Evolutionary conservation across 2,797 vertebrate species (phyloP).

Genomic region (Acipenser oxyrinchus): DNA sequence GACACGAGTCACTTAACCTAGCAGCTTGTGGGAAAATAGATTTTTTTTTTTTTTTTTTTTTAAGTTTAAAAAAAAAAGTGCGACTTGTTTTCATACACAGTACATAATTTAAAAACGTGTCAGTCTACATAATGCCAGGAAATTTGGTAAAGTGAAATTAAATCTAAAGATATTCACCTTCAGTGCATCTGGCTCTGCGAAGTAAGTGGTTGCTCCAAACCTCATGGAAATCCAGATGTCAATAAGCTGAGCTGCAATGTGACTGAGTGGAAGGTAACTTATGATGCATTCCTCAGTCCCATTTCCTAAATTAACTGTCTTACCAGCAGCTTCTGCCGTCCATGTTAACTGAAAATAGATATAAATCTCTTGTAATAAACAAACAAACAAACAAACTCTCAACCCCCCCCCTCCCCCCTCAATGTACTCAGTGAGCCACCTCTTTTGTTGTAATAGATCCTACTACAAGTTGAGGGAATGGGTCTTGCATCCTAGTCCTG

Average conservation of each 20-base stretch:
- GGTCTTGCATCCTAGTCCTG: not conserved
- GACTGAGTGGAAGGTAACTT: constrained; percentile 70
- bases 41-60: not conserved
- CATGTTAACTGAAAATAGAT: constrained; percentile 55
- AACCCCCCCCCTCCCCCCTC: no score
- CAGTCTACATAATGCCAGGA: not conserved
- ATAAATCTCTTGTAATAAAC: not conserved
- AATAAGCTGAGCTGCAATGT: constrained; percentile 63
- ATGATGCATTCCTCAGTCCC: constrained; percentile 40
- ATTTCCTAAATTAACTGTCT: not conserved
- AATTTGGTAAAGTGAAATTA: not conserved
- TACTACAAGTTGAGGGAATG: not conserved
- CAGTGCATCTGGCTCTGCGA: constrained; percentile 63
- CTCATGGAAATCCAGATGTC: constrained; percentile 61
- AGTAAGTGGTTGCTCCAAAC: constrained; percentile 46
- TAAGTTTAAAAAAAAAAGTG: not conserved
- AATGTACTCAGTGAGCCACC: no score
- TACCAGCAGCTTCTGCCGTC: constrained; percentile 35
- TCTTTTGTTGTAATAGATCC: no score
- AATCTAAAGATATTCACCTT: constrained; percentile 46
- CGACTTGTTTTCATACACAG: not conserved
- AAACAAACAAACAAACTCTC: not conserved
- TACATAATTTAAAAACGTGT: not conserved
- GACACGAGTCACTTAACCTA: not conserved
- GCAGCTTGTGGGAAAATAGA: not conserved